These are phyloP conservation scores for Momotus momota DNA, from an alignment of 2,797 vertebrate species.

Conservation along the genomic window DNA sequence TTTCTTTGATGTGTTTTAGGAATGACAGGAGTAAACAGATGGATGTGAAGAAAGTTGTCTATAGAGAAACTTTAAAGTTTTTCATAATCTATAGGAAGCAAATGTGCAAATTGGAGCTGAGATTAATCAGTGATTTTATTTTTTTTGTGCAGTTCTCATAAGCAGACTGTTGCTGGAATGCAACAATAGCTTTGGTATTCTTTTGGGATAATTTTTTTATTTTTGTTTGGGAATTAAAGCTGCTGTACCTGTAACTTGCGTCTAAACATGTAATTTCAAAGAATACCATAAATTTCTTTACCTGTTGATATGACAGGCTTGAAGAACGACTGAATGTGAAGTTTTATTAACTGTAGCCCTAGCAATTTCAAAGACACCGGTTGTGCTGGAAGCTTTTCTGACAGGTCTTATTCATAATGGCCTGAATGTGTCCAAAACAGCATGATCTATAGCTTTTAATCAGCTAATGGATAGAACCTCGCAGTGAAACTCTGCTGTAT, in stretches of 20 bases:
- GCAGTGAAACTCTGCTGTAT: constrained; percentile 24
- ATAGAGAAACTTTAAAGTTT: neutral
- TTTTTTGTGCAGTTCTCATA: neutral
- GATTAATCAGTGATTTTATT: neutral
- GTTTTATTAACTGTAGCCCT: constrained; percentile 77
- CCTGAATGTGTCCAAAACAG: constrained; percentile 56
- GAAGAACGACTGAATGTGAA: constrained; percentile 34
- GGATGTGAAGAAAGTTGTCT: neutral
- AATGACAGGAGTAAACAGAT: neutral
- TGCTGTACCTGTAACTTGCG: constrained; percentile 14
- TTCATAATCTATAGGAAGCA: neutral
- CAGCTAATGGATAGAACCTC: constrained; percentile 74
- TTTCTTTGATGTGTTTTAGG: neutral
- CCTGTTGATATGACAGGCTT: constrained; percentile 21
- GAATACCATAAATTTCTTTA: constrained; percentile 39
- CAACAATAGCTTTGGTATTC: neutral
- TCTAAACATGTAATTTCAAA: constrained; percentile 68
- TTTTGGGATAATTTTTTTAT: neutral
- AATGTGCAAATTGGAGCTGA: neutral
- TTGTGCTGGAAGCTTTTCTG: constrained; percentile 65
- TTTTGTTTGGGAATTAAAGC: neutral
- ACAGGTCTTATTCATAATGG: constrained; percentile 73
- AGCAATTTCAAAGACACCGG: constrained; percentile 69
- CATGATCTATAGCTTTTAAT: constrained; percentile 79
- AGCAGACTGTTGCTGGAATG: neutral